phyloP scores from a whole-genome alignment of 2,113 vertebrate genomes.

The Gavia stellata region DNA sequence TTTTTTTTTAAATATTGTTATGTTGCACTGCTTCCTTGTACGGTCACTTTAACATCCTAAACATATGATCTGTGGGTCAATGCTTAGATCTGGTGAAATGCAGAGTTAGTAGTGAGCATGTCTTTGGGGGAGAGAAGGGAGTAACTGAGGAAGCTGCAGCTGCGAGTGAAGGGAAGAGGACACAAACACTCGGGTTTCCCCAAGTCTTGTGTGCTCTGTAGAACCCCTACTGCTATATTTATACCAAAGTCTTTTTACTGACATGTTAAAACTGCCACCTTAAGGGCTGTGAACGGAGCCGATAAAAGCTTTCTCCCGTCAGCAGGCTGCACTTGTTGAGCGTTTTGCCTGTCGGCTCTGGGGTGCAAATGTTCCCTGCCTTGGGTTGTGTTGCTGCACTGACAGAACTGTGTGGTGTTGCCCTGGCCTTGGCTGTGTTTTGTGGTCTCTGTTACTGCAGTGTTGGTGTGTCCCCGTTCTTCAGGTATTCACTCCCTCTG shows the following conservation, averaged over 20 bases:
- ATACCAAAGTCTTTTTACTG: neutral
- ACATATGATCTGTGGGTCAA: neutral
- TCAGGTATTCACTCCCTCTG: neutral
- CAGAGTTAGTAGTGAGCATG: neutral
- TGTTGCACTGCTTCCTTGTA: neutral
- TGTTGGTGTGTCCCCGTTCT: neutral
- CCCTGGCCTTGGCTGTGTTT: neutral
- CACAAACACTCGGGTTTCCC: fast-evolving
- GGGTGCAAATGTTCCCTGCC: neutral
- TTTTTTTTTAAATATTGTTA: neutral
- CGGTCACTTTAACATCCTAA: neutral
- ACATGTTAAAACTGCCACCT: neutral
- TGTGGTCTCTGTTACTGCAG: neutral
- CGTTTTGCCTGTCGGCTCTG: neutral
- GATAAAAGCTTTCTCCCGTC: neutral
- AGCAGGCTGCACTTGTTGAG: neutral
- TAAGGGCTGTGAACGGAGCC: neutral
- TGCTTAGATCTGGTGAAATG: neutral
- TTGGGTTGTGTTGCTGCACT: neutral
- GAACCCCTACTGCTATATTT: neutral
- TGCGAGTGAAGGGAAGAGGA: neutral
- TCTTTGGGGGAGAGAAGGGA: neutral
- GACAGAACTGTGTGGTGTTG: fast-evolving
- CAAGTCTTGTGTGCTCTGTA: neutral
- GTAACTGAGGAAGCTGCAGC: neutral